Conservation (phyloP, 2,888 invertebrate species). For the Tineola bisselliella region DNA sequence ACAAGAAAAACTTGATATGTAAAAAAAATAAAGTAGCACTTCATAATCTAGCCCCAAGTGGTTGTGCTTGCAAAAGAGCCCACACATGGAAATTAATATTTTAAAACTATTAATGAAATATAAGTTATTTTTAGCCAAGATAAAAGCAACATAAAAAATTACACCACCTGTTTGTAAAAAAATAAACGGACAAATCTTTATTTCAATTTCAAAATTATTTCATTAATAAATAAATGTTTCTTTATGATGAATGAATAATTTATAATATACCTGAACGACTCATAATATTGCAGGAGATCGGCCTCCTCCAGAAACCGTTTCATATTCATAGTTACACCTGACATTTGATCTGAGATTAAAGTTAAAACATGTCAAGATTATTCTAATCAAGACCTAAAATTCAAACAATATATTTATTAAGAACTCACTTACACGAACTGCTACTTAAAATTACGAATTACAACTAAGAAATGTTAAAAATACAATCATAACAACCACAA, state of each 20-base stretch:
- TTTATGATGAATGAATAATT: not conserved
- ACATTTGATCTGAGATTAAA: conserved; percentile 37
- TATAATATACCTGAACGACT: conserved; percentile 72
- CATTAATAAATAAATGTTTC: too few relatives aligned
- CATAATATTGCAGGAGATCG: conserved; percentile 92
- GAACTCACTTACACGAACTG: conserved; percentile 29
- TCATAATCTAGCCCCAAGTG: too few relatives aligned
- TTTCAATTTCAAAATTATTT: too few relatives aligned
- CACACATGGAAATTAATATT: too few relatives aligned
- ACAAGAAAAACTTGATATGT: too few relatives aligned
- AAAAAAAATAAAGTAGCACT: too few relatives aligned
- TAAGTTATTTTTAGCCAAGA: not conserved
- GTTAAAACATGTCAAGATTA: not conserved
- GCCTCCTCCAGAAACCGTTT: conserved; percentile 92
- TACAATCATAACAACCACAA: conserved; percentile 8
- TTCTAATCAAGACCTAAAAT: conserved; percentile 15
- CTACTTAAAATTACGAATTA: conserved; percentile 14
- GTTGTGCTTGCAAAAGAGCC: too few relatives aligned
- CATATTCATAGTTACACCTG: conserved; percentile 41
- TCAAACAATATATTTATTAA: conserved; percentile 13
- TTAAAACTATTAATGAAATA: too few relatives aligned
- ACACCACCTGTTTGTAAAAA: not conserved
- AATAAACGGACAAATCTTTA: too few relatives aligned
- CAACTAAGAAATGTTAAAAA: conserved; percentile 12
- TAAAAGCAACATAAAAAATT: too few relatives aligned